phyloP scores from a whole-genome alignment of 2,888 invertebrate species.

The Acleris literana region DNA sequence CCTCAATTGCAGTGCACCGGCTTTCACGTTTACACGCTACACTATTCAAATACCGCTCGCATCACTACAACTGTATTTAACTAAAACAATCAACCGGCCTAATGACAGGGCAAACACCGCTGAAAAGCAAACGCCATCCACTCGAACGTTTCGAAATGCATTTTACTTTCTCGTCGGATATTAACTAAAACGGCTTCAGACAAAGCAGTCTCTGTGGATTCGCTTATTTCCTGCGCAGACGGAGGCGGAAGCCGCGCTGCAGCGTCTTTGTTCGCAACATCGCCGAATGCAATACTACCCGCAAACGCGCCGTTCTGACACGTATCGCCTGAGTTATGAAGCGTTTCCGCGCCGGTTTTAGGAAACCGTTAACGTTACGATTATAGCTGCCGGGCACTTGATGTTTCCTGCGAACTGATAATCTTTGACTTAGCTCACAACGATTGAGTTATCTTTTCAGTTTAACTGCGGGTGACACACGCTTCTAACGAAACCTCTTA shows the following conservation, averaged over 20 bases:
- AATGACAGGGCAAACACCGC: constrained; percentile 18
- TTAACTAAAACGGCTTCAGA: constrained; percentile 52
- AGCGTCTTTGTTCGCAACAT: constrained; percentile 48
- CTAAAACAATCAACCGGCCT: constrained; percentile 12
- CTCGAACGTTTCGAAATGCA: constrained; percentile 39
- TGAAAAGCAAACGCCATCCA: constrained; percentile 28
- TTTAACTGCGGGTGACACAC: constrained; percentile 14
- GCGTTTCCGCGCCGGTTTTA: constrained; percentile 8
- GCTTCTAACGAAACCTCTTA: constrained; percentile 11
- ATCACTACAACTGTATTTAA: background rate
- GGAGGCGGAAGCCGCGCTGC: constrained; percentile 60
- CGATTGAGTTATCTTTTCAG: constrained; percentile 22
- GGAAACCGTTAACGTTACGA: constrained; percentile 13
- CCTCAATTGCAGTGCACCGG: constrained; percentile 4
- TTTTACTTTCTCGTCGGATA: constrained; percentile 46
- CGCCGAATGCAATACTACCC: constrained; percentile 16
- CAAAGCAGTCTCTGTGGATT: constrained; percentile 65
- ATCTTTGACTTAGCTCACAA: constrained; percentile 5
- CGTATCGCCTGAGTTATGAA: constrained; percentile 29
- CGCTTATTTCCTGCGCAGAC: constrained; percentile 78
- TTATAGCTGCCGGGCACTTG: background rate
- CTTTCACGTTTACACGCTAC: background rate
- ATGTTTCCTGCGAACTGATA: constrained; percentile 10
- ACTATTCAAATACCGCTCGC: constrained; percentile 7
- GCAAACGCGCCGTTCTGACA: constrained; percentile 22